Base-by-base conservation (phyloP, 2,888 invertebrate species). In the Leucoma salicis region DNA sequence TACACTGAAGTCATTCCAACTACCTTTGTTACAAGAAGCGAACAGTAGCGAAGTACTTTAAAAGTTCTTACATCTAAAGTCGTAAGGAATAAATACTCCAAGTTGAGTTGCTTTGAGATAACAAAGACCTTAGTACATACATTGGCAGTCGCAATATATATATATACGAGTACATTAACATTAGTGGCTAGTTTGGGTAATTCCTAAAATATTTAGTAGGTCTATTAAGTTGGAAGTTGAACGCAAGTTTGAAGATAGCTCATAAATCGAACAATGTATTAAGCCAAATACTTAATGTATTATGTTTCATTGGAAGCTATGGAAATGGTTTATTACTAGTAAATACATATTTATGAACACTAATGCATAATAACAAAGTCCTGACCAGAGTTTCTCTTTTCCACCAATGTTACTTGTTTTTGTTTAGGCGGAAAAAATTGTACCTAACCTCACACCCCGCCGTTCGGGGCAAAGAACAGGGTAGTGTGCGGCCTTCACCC, bases 21-120 rank as follows among this genome's bases (percentile, higher is more conserved):
- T 67, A 70, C 71, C 73, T 73, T 70, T 71, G 73, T 71, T 70
- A 72, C 62, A 57, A 69, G 52, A 72, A 70, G 68, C 63, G 58
- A 66, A 60, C 63, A 48, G 61, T 47, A 45, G 32, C 31, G 49
- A 66, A 66, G 70, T 73, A 63, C 72, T 73, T 72, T 71, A 64
- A 71, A 73, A 73, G 70, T 73, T 71, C 49, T 51, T 35, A 39
- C 49, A 66, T 62, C 68, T 66, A 57, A 70, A 67, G 63, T 73
- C 64, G 15, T 35, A 16, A 48, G 56, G 66, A 69, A 73, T 73
- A 73, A 73, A 73, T 73, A 71, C 59, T 45, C 55, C 27, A 64
- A 67, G 62, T 73, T 66, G 38, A 57, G 57, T 62, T 59, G 53
- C 59, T 62, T 50, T 36, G 47, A 65, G 67, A 63, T 55, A 59